phyloP scores from a whole-genome alignment of 2,113 vertebrate genomes.

The Crypturellus undulatus region DNA sequence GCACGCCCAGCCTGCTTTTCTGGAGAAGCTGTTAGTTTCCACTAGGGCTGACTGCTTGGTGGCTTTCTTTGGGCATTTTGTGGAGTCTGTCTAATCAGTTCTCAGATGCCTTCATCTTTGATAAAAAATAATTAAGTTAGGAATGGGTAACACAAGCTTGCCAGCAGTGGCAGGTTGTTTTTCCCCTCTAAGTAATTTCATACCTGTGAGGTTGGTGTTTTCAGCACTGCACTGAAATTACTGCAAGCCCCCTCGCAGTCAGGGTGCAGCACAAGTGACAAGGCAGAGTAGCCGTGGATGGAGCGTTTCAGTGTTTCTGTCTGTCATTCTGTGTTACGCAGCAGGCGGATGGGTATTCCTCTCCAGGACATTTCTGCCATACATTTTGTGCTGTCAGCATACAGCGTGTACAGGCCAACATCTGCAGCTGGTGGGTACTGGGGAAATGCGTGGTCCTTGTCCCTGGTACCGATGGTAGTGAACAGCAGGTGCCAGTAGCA shows the following conservation, averaged over 20 bases:
- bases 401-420: not conserved
- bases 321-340: not conserved
- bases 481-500: not conserved
- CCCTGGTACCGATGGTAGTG: not conserved
- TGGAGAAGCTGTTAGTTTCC: not conserved
- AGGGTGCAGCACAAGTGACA: not conserved
- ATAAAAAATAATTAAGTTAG: not conserved
- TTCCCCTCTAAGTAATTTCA: not conserved
- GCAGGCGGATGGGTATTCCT: not conserved
- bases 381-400: rapidly evolving
- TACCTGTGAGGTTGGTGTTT: not conserved
- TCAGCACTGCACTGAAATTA: not conserved
- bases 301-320: not conserved
- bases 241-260: not conserved
- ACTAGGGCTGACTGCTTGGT: not conserved
- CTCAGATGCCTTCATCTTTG: not conserved
- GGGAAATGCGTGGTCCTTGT: not conserved
- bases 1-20: not conserved
- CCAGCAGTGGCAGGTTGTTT: not conserved
- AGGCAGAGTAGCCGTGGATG: not conserved
- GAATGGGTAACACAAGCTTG: not conserved
- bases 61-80: not conserved
- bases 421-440: not conserved
- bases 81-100: not conserved
- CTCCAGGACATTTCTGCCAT: not conserved